Base-by-base conservation (phyloP, 2,888 invertebrate species). In the Thyatira batis region DNA sequence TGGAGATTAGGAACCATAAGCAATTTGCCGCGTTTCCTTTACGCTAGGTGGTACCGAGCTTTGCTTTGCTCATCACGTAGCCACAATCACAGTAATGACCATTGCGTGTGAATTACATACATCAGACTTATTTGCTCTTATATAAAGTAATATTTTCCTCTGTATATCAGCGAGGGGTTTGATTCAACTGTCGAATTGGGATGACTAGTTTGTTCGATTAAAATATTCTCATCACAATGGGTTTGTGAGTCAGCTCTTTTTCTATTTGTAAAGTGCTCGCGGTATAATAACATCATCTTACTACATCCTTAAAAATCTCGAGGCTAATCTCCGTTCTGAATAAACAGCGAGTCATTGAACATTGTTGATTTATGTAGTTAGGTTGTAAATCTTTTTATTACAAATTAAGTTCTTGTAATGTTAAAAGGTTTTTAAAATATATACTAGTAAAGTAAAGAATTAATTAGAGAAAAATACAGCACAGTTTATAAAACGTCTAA, bases 11-110 rank as follows among this genome's bases (percentile, higher is more conserved):
- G 53, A 54, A 53, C 58, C 50, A 49, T 54, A 52, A 54, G 46
- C 57, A 73, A 67, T 69, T 68, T 60, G 56, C 61, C 61, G 64
- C 49, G 63, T 65, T 73, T 70, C 65, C 63, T 48, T 3, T 27
- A 27, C 23, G 20, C 20, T 61, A 54, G 56, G 59, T 65, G 58
- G 60, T 51, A 50, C 51, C 57, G 45, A 54, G 54, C 53, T 57
- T 56, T 52, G 51, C 27, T 30, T 59, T 67, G 60, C 68, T 63
- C 67, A 77, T 75, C 72, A 71, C 69, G 73, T 72, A 60, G 46
- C 50, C 43, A 46, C 64, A 52, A 66, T 72, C 50, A 57, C 57
- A 49, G 58, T 67, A 73, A 67, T 67, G 65, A 64, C 57, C 51
- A 52, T 53, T 59, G 52, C 65, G 69, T 65, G 59, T 58, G 57